Evolutionary conservation across 1,140 invertebrate species (phyloP).

Genomic region (Pseudomyrmex gracilis): DNA sequence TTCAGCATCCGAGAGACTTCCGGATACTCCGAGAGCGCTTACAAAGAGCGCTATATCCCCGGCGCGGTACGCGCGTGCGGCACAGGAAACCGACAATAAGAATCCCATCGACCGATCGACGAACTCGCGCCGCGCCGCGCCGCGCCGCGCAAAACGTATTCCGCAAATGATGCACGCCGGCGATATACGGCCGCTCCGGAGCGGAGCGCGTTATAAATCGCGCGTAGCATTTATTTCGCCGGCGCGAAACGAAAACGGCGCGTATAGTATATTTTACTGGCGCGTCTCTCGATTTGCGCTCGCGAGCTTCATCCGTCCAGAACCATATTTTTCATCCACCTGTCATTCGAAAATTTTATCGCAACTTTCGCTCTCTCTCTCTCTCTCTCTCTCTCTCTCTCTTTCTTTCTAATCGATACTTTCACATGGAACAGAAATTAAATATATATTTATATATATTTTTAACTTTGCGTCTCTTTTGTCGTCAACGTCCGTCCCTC

Average conservation of each 20-base stretch:
- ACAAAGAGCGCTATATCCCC: conserved; percentile 58
- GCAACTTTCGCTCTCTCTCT: too few species aligned
- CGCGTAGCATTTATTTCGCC: conserved; percentile 39
- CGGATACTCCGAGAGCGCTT: conserved; percentile 68
- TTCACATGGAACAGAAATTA: too few species aligned
- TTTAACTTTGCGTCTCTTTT: conserved; percentile 4
- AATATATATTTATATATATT: too few species aligned
- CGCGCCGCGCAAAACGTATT: conserved; percentile 60
- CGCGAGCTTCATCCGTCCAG: background rate
- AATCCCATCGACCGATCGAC: conserved; percentile 76
- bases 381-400: too few species aligned
- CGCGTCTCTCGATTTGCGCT: background rate
- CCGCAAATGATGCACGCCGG: conserved; percentile 66
- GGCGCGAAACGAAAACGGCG: conserved; percentile 42
- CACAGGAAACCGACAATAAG: conserved; percentile 74
- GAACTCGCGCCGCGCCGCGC: conserved; percentile 60
- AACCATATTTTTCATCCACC: too few species aligned
- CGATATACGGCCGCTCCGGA: conserved; percentile 63
- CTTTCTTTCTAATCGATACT: too few species aligned
- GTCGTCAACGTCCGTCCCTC: conserved; percentile 36
- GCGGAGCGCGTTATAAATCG: conserved; percentile 46
- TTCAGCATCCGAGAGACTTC: conserved; percentile 72
- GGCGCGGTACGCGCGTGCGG: conserved; percentile 68
- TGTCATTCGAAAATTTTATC: too few species aligned
- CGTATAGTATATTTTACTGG: conserved; percentile 16